A percentile compares a stretch with the other conserved stretches of the same genome.
Evolutionary conservation across 2,113 vertebrate genomes (phyloP).

Genomic region (Peromyscus leucopus): DNA sequence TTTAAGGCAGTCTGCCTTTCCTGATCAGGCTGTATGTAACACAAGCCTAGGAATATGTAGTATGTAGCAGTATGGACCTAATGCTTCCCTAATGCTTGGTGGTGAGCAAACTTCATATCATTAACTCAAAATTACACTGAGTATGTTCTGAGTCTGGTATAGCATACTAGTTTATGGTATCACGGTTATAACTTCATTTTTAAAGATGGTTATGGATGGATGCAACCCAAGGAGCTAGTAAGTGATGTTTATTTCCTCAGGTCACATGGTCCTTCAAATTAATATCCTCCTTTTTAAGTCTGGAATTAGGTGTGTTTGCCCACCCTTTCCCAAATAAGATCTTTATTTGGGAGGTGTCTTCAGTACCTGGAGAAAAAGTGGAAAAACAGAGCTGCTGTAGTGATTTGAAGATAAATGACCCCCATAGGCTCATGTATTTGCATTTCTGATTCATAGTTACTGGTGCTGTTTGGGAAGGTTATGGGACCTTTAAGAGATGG

Average conservation of each 20-base stretch:
- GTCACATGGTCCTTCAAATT: not conserved
- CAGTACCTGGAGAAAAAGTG: accelerated
- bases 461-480: not conserved
- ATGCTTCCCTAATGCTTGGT: not conserved
- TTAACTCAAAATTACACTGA: not conserved
- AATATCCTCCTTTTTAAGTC: not conserved
- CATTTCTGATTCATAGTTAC: not conserved
- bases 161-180: not conserved
- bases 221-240: not conserved
- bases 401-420: not conserved
- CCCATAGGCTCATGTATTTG: not conserved
- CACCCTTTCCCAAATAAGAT: not conserved
- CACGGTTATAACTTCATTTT: not conserved
- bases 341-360: not conserved
- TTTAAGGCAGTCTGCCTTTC: not conserved
- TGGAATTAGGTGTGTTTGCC: not conserved
- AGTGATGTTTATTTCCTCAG: not conserved
- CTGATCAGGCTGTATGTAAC: not conserved
- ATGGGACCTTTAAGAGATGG: not conserved
- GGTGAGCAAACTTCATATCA: not conserved
- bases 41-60: not conserved
- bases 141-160: too few relatives aligned
- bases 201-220: not conserved
- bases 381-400: not conserved
- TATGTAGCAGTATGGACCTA: not conserved